Evolutionary conservation across 23 tunicate genomes (phyloP), one percentile per base, ranked within the genome.

Genomic region (Diplosoma virens): DNA sequence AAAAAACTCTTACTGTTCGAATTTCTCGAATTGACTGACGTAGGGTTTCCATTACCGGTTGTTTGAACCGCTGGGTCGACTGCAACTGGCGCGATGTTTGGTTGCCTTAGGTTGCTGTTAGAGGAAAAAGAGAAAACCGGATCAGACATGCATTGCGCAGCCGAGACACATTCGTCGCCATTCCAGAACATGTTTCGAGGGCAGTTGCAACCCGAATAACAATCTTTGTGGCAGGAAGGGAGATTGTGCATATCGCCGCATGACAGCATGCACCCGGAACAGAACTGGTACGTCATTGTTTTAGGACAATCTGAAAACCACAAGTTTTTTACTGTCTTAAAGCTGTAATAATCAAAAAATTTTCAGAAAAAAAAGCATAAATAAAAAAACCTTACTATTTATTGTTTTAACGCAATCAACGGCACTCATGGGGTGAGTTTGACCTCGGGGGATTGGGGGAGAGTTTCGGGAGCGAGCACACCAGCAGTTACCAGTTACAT

Each of bases 91-190:
- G n/a, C n/a, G n/a, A n/a, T n/a, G n/a, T n/a, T n/a, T n/a, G n/a
- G n/a, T n/a, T n/a, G n/a, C n/a, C n/a, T n/a, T n/a, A n/a, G n/a
- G n/a, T n/a, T n/a, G n/a, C n/a, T n/a, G n/a, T n/a, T n/a, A n/a
- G n/a, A n/a, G n/a, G n/a, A n/a, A n/a, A n/a, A n/a, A n/a, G n/a
- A n/a, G n/a, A n/a, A n/a, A 41, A 41, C 11, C 22, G 52, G 11
- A 35, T 25, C 18, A 24, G 61, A 2, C 1, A 74, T 63, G 46
- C 83, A 78, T 7, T 78, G 23, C 0, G 26, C 50, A 7, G 61
- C 59, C 37, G 73, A 1, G 24, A 78, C 33, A 41, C 82, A 78
- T 21, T 47, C 25, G 33, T 65, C 82, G 3, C 74, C 75, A 37
- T 61, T 21, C 37, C 36, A 41, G 66, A 35, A 78, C 3, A 35